These are phyloP conservation scores for Nymphalis urticae DNA, from an alignment of 2,888 invertebrate species.

Conservation along the genomic window DNA sequence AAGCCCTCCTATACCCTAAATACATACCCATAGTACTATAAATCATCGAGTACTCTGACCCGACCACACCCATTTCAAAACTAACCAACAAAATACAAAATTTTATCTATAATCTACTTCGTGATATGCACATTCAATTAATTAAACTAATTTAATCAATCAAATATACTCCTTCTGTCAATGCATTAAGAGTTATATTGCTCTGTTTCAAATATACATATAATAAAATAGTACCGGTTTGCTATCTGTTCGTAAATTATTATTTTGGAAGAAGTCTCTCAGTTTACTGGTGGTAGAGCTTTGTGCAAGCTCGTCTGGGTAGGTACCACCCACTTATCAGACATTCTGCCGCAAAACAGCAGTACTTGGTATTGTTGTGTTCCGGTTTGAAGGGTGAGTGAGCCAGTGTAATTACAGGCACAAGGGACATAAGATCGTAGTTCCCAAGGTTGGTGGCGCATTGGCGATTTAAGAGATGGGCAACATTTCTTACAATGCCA, in stretches of 20 bases:
- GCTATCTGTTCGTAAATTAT: background rate
- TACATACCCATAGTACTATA: background rate
- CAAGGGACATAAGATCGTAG: too few relatives aligned
- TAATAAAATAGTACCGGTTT: background rate
- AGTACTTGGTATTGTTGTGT: too few relatives aligned
- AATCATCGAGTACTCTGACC: background rate
- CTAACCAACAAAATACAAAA: conserved; percentile 9
- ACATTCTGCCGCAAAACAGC: too few relatives aligned
- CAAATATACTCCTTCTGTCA: background rate
- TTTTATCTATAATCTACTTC: conserved; percentile 7
- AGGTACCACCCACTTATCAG: too few relatives aligned
- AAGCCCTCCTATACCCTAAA: background rate
- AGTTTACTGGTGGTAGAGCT: too few relatives aligned
- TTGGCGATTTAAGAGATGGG: too few relatives aligned
- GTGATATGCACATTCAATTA: conserved; percentile 17
- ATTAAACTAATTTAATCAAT: conserved; percentile 14
- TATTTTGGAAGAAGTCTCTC: background rate
- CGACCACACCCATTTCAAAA: conserved; percentile 25
- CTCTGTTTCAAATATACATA: background rate
- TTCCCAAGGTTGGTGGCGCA: too few relatives aligned
- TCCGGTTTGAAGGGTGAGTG: too few relatives aligned
- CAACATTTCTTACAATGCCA: too few relatives aligned
- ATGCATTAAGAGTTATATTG: background rate
- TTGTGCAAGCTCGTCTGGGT: too few relatives aligned
- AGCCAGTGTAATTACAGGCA: too few relatives aligned